A percentile compares a stretch with the other conserved stretches of the same genome.
Conservation (phyloP, 2,888 invertebrate species). For the Iphiclides podalirius region DNA sequence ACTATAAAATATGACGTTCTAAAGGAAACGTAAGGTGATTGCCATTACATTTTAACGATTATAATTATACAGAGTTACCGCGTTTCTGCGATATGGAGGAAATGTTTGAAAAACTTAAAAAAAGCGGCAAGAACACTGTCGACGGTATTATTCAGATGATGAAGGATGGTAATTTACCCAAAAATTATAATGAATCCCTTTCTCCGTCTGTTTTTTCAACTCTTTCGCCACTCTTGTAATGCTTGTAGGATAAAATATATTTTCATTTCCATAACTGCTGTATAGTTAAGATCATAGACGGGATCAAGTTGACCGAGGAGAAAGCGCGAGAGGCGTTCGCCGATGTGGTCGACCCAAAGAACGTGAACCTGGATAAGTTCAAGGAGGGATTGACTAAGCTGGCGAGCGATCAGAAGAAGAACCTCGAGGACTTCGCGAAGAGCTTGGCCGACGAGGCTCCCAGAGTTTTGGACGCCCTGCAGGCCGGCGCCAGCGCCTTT, state of each 20-base stretch:
- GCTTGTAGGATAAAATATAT: too few species aligned
- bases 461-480: conserved; percentile 38
- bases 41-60: too few species aligned
- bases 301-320: conserved; percentile 38
- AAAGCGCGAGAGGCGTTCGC: conserved; percentile 41
- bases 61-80: too few species aligned
- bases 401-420: conserved; percentile 42
- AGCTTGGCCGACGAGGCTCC: conserved; percentile 35
- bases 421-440: conserved; percentile 36
- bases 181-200: too few species aligned
- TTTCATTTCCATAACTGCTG: too few species aligned
- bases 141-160: conserved; percentile 51
- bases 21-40: too few species aligned
- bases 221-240: too few species aligned
- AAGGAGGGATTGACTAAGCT: conserved; percentile 38
- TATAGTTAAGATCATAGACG: conserved; percentile 43
- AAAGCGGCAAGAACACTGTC: conserved; percentile 43
- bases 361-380: conserved; percentile 41
- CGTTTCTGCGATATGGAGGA: not conserved
- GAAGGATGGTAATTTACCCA: conserved; percentile 42
- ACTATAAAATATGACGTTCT: conserved; percentile 38
- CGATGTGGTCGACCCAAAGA: conserved; percentile 30
- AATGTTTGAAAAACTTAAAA: conserved; percentile 41
- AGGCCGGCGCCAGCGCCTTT: conserved; percentile 42
- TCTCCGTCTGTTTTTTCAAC: too few species aligned